These are phyloP conservation scores for Sesamia inferens DNA, from an alignment of 2,888 invertebrate genomes.

Conservation along the genomic window DNA sequence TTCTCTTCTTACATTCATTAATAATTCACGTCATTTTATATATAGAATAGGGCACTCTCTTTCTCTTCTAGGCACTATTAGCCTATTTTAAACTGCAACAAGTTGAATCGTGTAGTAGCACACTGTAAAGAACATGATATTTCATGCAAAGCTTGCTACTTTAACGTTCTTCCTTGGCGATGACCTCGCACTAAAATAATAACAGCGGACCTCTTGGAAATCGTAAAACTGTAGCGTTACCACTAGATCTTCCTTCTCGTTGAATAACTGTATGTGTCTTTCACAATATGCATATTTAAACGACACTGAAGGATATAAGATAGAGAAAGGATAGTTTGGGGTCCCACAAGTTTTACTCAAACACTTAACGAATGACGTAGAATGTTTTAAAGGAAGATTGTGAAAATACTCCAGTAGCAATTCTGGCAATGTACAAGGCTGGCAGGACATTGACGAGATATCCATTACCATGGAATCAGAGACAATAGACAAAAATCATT, in stretches of 20 bases:
- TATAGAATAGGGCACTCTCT: background rate
- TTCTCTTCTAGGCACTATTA: background rate
- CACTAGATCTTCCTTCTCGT: slow-evolving; percentile 8
- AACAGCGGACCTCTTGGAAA: slow-evolving; percentile 29
- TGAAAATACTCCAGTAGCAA: too few relatives aligned
- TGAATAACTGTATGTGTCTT: background rate
- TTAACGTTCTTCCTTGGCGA: background rate
- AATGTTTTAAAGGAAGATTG: background rate
- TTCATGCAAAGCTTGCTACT: slow-evolving; percentile 28
- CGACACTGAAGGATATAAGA: background rate
- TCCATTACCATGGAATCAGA: background rate
- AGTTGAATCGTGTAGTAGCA: slow-evolving; percentile 5
- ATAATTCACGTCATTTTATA: background rate
- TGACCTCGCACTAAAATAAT: slow-evolving; percentile 38
- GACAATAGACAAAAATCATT: background rate
- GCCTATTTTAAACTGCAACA: background rate
- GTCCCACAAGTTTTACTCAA: slow-evolving; percentile 1
- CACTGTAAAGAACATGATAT: slow-evolving; percentile 25
- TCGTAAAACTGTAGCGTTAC: slow-evolving; percentile 21
- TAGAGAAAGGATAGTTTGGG: background rate
- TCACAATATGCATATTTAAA: slow-evolving; percentile 13
- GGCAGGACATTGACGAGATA: background rate
- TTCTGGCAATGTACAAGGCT: background rate
- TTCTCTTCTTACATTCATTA: background rate
- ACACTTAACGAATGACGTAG: background rate